These are phyloP conservation scores for Andrena fulva DNA, from an alignment of 2,888 invertebrate species.

Conservation along the genomic window DNA sequence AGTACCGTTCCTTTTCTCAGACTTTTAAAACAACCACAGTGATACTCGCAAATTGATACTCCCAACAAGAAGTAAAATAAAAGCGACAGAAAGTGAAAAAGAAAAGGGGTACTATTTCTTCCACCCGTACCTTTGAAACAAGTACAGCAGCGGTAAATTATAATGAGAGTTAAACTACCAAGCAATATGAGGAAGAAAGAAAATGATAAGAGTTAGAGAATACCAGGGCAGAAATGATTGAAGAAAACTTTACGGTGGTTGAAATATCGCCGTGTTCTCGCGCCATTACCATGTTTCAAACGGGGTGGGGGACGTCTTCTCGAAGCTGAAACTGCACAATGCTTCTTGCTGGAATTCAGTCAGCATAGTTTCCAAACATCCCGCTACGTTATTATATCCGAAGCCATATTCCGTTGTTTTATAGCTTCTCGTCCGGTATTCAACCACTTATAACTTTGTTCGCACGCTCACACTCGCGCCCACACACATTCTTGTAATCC, in stretches of 20 bases:
- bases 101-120: no score
- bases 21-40: background rate
- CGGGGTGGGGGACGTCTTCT: background rate
- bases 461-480: background rate
- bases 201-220: background rate
- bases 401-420: slow-evolving; percentile 29
- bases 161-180: background rate
- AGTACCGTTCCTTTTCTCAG: background rate
- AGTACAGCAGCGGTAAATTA: no score
- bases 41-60: no score
- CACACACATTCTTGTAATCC: slow-evolving; percentile 30
- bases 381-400: slow-evolving; percentile 22
- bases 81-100: no score
- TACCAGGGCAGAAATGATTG: background rate
- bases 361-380: slow-evolving; percentile 28
- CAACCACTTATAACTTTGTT: slow-evolving; percentile 40
- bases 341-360: slow-evolving; percentile 20
- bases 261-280: slow-evolving; percentile 3
- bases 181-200: background rate
- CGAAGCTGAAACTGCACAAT: background rate
- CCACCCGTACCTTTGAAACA: no score
- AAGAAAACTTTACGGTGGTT: background rate
- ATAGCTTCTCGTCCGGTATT: slow-evolving; percentile 22
- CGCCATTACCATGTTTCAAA: background rate
- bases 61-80: background rate